A percentile compares a stretch with the other conserved stretches of the same genome.
phyloP scores from a whole-genome alignment of 2,888 invertebrate species.

The Hydraecia micacea region DNA sequence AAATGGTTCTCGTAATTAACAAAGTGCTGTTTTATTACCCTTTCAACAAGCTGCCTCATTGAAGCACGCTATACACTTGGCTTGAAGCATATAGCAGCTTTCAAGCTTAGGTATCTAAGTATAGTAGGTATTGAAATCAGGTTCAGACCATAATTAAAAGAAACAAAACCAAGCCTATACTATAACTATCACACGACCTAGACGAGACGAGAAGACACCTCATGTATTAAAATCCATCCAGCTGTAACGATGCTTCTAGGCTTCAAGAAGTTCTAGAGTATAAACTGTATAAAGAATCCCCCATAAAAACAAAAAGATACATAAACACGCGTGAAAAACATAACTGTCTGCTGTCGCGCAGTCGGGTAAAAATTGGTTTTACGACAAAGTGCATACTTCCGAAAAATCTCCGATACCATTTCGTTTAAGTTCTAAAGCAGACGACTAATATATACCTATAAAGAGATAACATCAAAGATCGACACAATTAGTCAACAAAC shows the following conservation, averaged over 20 bases:
- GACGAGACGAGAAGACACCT: background rate
- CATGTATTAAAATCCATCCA: background rate
- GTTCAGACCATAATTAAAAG: no score
- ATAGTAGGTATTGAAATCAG: no score
- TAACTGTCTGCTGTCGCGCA: background rate
- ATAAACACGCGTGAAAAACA: background rate
- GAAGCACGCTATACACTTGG: background rate
- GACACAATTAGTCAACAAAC: slow-evolving; percentile 19
- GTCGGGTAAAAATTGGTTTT: background rate
- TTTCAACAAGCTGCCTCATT: background rate
- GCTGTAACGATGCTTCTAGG: background rate
- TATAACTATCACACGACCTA: background rate
- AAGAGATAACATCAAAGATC: slow-evolving; percentile 2
- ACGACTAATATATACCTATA: background rate
- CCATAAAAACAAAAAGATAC: background rate
- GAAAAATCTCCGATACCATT: background rate
- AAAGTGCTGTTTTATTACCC: background rate
- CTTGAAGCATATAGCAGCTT: background rate
- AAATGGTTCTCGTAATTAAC: slow-evolving; percentile 18
- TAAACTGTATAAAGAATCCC: background rate
- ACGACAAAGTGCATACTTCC: background rate
- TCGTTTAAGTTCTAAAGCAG: background rate
- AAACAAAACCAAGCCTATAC: no score
- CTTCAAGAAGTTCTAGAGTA: no score
- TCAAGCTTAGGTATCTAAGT: background rate